Evolutionary conservation across 2,888 invertebrate genomes (phyloP).

Genomic region (Epinotia demarniana): DNA sequence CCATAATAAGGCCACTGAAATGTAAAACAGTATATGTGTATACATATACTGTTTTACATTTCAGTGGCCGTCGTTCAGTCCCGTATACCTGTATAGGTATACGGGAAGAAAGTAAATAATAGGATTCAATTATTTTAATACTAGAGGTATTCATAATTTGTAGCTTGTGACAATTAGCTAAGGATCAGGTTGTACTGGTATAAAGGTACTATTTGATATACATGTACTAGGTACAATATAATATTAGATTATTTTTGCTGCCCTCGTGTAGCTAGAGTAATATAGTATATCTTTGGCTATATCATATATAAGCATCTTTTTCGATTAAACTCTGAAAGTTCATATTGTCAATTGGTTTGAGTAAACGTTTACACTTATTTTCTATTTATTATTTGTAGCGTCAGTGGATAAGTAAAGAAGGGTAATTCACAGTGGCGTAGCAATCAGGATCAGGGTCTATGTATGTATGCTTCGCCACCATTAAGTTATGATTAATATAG

Average conservation of each 20-base stretch:
- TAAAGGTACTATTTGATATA: conserved; percentile 8
- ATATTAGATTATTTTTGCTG: conserved; percentile 12
- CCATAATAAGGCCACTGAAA: neutral
- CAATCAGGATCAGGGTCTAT: no score
- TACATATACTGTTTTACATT: no score
- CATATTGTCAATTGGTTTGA: conserved; percentile 19
- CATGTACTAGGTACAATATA: neutral
- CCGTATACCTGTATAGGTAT: neutral
- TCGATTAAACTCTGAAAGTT: conserved; percentile 16
- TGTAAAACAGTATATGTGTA: neutral
- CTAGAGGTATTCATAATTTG: conserved; percentile 22
- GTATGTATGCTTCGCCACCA: no score
- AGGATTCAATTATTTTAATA: conserved; percentile 5
- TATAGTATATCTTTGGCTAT: conserved; percentile 11
- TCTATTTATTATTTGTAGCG: neutral
- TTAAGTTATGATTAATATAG: no score
- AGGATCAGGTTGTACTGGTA: conserved; percentile 3
- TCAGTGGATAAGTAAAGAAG: neutral
- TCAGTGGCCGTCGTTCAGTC: no score
- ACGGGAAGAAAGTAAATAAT: neutral
- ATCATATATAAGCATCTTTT: neutral
- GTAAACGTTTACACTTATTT: neutral
- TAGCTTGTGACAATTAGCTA: conserved; percentile 31
- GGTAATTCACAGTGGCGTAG: neutral
- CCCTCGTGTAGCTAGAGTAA: conserved; percentile 7